phyloP scores from a whole-genome alignment of 1,140 invertebrate genomes.

The Pseudomyrmex gracilis region DNA sequence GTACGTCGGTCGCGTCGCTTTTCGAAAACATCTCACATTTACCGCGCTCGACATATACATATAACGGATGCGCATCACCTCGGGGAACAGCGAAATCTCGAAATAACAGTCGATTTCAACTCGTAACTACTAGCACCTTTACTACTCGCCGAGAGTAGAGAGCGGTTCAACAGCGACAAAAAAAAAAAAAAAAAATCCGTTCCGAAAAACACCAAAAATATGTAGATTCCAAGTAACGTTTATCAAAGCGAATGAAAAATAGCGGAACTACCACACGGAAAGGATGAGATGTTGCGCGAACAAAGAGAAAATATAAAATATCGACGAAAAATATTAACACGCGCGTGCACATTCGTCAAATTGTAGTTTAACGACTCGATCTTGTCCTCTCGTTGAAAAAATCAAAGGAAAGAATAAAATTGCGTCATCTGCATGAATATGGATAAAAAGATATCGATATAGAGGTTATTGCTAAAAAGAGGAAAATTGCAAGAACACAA shows the following conservation, averaged over 20 bases:
- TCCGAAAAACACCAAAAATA: neutral
- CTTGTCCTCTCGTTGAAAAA: neutral
- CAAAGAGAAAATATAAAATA: neutral
- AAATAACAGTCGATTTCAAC: slow-evolving; percentile 66
- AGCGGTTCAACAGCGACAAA: neutral
- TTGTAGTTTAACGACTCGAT: slow-evolving; percentile 13
- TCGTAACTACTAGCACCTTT: slow-evolving; percentile 36
- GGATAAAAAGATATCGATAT: no score
- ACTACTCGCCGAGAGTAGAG: neutral
- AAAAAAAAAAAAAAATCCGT: slow-evolving; percentile 36
- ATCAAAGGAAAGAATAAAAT: neutral
- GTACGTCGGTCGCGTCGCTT: neutral
- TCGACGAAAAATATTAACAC: neutral
- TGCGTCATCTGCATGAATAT: no score
- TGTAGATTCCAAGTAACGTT: slow-evolving; percentile 51
- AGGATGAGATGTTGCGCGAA: neutral
- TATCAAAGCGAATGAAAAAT: slow-evolving; percentile 48
- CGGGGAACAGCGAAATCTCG: slow-evolving; percentile 47
- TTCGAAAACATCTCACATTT: slow-evolving; percentile 49
- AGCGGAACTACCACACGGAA: neutral
- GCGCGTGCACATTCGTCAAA: neutral
- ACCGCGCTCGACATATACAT: neutral
- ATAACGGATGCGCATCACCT: slow-evolving; percentile 12
- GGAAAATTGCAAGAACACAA: no score
- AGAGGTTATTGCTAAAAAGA: no score